phyloP scores from a whole-genome alignment of 2,113 vertebrate species.

The Prochilodus magdalenae region DNA sequence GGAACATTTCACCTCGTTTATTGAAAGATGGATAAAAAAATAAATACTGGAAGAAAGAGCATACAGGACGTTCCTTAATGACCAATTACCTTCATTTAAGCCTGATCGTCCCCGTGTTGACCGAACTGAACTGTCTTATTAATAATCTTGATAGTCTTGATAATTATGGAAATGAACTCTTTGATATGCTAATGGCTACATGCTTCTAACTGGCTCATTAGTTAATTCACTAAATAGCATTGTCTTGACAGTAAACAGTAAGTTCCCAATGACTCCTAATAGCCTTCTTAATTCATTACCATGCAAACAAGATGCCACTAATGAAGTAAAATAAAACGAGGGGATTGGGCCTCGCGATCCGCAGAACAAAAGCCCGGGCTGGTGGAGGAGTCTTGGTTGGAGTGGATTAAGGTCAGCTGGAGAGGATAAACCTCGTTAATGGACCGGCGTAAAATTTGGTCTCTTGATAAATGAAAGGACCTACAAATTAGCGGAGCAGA shows the following conservation, averaged over 20 bases:
- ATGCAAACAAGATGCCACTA: not conserved
- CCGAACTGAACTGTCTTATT: constrained; percentile 27
- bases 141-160: constrained; percentile 23
- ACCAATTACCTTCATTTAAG: constrained; percentile 13
- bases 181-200: not conserved
- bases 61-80: constrained; percentile 13
- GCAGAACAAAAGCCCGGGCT: constrained; percentile 25
- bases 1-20: not conserved
- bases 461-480: constrained; percentile 27
- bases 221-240: not conserved
- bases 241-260: constrained; percentile 9
- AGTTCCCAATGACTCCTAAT: not conserved
- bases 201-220: constrained; percentile 10
- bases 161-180: constrained; percentile 17
- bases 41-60: not conserved
- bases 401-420: not conserved
- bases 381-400: not conserved
- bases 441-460: constrained; percentile 23
- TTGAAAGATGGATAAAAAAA: not conserved
- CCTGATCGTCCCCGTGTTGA: constrained; percentile 7
- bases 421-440: constrained; percentile 22
- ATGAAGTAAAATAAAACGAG: constrained; percentile 17
- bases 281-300: constrained; percentile 21
- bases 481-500: constrained; percentile 12
- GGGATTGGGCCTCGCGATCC: not conserved